These are phyloP conservation scores for Ruditapes philippinarum DNA, from an alignment of 1,140 invertebrate genomes.

Conservation along the genomic window DNA sequence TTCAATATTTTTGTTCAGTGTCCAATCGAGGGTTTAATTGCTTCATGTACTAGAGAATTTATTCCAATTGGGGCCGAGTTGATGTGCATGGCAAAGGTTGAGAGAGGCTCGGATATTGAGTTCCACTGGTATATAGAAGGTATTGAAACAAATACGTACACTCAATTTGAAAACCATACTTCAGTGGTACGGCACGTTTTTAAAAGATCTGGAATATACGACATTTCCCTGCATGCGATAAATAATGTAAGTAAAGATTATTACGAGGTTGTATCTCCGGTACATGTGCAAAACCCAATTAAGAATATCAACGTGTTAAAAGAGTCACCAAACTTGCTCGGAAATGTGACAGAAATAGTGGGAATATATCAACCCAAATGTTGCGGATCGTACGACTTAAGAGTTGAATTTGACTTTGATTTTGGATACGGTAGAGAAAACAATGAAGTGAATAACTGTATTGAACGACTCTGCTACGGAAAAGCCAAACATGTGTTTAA, in stretches of 20 bases:
- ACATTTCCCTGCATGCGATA: not conserved
- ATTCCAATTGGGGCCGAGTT: slow-evolving; percentile 3
- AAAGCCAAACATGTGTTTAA: not conserved
- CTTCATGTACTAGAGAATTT: not conserved
- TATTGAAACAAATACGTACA: not conserved
- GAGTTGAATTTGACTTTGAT: slow-evolving; percentile 30
- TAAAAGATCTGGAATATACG: slow-evolving; percentile 17
- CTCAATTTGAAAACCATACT: slow-evolving; percentile 9
- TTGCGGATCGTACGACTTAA: not conserved
- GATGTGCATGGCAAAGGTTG: slow-evolving; percentile 7
- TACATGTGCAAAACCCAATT: slow-evolving; percentile 5
- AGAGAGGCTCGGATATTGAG: slow-evolving; percentile 9
- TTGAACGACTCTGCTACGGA: not conserved
- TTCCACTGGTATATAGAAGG: slow-evolving; percentile 28
- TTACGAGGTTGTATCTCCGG: not conserved
- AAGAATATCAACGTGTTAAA: not conserved
- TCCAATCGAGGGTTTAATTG: slow-evolving; percentile 23
- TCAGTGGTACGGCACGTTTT: not conserved
- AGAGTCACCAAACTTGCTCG: not conserved
- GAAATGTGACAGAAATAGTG: not conserved
- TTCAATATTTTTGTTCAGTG: slow-evolving; percentile 22
- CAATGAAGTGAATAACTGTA: not conserved
- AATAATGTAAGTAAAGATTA: slow-evolving; percentile 29
- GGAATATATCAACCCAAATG: slow-evolving; percentile 19
- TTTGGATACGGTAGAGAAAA: not conserved